These are phyloP conservation scores for Cryptops parisi DNA, from an alignment of 2,888 invertebrate genomes.

Conservation along the genomic window DNA sequence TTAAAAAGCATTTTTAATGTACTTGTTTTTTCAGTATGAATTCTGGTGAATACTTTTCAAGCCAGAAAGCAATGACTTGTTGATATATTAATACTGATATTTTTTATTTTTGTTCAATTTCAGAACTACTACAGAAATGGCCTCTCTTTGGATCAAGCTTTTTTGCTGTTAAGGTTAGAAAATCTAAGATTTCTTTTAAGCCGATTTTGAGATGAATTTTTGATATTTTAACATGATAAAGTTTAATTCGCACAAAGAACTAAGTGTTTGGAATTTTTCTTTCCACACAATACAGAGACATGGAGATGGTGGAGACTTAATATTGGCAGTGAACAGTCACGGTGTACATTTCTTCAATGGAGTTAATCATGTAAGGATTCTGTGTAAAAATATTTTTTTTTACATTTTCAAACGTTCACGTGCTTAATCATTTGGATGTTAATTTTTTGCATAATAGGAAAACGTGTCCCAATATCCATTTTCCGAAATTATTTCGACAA, in stretches of 20 bases:
- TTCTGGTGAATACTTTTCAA: no score
- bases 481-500: conserved; percentile 86
- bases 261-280: no score
- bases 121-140: conserved; percentile 86
- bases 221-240: background rate
- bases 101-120: no score
- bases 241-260: no score
- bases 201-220: background rate
- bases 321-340: conserved; percentile 80
- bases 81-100: no score
- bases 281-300: conserved; percentile 21
- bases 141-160: conserved; percentile 94
- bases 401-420: background rate
- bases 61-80: no score
- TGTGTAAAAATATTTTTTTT: background rate
- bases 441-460: conserved; percentile 40
- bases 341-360: conserved; percentile 89
- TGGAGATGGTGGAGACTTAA: conserved; percentile 63
- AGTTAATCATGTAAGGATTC: conserved; percentile 66
- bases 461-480: conserved; percentile 86
- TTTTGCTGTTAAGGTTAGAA: conserved; percentile 68
- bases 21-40: no score
- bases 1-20: no score
- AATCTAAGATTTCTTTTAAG: no score
- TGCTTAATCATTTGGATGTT: background rate